Evolutionary conservation across 1,140 invertebrate species (phyloP), one percentile per base, ranked within the genome.

Genomic region (Laodelphax striatellus): DNA sequence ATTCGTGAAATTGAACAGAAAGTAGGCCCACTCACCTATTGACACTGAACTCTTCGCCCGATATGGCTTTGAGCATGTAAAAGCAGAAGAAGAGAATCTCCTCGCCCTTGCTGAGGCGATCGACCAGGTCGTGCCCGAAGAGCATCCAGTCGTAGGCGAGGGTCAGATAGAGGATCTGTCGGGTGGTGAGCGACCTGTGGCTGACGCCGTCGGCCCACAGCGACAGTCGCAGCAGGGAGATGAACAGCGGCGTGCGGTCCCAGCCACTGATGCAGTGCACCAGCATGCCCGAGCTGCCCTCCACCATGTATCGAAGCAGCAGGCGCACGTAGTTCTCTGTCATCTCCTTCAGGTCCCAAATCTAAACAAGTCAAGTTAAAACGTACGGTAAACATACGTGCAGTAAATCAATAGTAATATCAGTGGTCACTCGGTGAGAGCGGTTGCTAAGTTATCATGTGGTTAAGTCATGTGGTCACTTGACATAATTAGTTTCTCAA

Each of bases 191-290:
- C 3, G 84, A 84, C 16, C 80, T 75, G 70, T 92, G 90, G 59
- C 88, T 81, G 13, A 80, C 76, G n/a, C 87, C 88, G 72, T 92
- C 90, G 4, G 90, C 88, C 90, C 90, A 92, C 8, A 93, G 71
- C 52, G 87, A 88, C 24, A 92, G 71, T 19, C 90, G 75, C 22
- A 92, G 67, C 1, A 93, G 68, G 0, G 87, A 90, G 28, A 92
- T 80, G 70, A 91, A 92, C 52, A 92, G 70, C 0, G 90, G 89
- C 2, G 89, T 92, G 19, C 89, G 76, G 74, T 92, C 90, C 90
- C 90, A 92, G 9, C 90, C 85, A 65, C 88, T 91, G 64, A 92
- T 92, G 74, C 90, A 93, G 69, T 93, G 90, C 41, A 93, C 81
- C n/a, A 92, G 70, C 60, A 92, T 70, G n/a, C 88, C 86, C 55